A percentile compares a stretch with the other conserved stretches of the same genome.
Conservation (phyloP, 2,888 invertebrate genomes). For the Coronaproctus castanopsis region DNA sequence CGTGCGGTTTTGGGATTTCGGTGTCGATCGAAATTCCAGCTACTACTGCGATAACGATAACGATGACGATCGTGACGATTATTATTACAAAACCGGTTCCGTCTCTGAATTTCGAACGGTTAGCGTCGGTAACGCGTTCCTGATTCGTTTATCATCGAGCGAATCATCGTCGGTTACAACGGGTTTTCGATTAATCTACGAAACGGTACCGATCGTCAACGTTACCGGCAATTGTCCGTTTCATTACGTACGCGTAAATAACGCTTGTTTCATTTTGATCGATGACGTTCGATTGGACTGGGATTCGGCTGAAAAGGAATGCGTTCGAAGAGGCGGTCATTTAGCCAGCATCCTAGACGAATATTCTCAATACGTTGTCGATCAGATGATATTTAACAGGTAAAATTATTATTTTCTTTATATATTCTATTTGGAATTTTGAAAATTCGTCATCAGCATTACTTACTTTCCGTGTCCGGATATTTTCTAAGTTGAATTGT, state of each 20-base stretch:
- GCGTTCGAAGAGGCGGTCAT: conserved; percentile 41
- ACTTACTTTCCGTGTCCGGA: too few species aligned
- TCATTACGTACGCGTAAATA: conserved; percentile 45
- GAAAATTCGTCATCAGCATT: too few species aligned
- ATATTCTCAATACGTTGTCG: conserved; percentile 39
- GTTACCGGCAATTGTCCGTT: conserved; percentile 45
- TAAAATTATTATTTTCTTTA: conserved; percentile 24
- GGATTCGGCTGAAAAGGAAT: conserved; percentile 46
- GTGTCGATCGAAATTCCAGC: not conserved
- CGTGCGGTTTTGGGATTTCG: not conserved
- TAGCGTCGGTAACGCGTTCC: not conserved
- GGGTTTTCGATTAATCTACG: conserved; percentile 17
- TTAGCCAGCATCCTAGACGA: conserved; percentile 43
- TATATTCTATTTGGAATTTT: too few species aligned
- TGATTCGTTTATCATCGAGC: conserved; percentile 1
- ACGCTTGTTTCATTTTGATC: conserved; percentile 42
- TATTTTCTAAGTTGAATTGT: too few species aligned
- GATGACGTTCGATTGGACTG: conserved; percentile 38
- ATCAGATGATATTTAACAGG: conserved; percentile 43
- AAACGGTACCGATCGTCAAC: conserved; percentile 37
- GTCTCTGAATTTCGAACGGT: not conserved
- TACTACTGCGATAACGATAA: not conserved
- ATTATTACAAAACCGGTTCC: too few species aligned
- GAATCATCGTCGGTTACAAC: not conserved
- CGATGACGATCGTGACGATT: not conserved